These are phyloP conservation scores for Myotis pilosus DNA, from an alignment of 2,797 vertebrate species.

Conservation along the genomic window DNA sequence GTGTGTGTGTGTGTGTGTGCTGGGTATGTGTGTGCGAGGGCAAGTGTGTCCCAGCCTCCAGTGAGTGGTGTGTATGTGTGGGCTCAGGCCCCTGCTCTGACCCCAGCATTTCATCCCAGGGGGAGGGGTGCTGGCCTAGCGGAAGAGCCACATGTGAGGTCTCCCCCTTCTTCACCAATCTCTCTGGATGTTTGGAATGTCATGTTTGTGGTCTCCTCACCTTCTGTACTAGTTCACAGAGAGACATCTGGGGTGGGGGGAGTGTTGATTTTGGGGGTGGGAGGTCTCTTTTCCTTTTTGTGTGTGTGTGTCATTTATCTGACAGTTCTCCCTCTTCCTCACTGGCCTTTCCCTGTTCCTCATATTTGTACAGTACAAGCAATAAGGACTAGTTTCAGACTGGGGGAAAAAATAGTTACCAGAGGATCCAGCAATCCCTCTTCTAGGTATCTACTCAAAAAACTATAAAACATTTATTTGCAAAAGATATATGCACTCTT, in stretches of 20 bases:
- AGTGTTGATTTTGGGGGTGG: neutral
- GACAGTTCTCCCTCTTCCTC: slow-evolving; percentile 12
- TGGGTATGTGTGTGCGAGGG: neutral
- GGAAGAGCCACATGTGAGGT: too few relatives aligned
- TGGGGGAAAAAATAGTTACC: neutral
- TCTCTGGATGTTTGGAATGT: slow-evolving; percentile 54
- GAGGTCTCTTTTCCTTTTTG: neutral
- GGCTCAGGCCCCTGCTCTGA: neutral
- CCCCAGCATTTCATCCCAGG: neutral
- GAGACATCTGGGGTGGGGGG: slow-evolving; percentile 30
- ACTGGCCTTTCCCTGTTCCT: slow-evolving; percentile 19
- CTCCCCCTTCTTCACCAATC: neutral
- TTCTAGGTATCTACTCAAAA: neutral
- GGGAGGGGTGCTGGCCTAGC: neutral
- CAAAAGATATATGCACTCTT: neutral
- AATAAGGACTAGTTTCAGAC: slow-evolving; percentile 78
- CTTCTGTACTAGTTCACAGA: slow-evolving; percentile 24
- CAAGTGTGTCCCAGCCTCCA: neutral
- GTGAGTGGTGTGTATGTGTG: neutral
- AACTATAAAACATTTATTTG: neutral
- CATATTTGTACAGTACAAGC: slow-evolving; percentile 81
- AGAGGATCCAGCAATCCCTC: neutral
- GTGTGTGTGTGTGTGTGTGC: neutral
- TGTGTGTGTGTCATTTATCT: slow-evolving; percentile 57
- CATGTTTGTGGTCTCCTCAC: slow-evolving; percentile 34